A percentile compares a stretch with the other conserved stretches of the same genome.
Conservation (phyloP, 2,888 invertebrate species). For the Drosophila kuntzei region DNA sequence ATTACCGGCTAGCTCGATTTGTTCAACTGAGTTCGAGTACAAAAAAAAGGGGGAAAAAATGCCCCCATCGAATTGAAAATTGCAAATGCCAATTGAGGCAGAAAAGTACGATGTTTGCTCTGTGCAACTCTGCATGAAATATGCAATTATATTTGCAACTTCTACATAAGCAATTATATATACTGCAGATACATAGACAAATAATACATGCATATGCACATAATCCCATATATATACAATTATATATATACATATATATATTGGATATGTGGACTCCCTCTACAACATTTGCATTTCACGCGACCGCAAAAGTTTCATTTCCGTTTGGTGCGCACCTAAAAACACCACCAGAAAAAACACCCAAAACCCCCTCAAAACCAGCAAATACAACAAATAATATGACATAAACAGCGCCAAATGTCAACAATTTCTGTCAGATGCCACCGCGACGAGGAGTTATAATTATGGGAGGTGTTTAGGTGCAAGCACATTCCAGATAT, state of each 20-base stretch:
- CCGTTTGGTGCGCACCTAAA: conserved; percentile 59
- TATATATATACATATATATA: conserved; percentile 22
- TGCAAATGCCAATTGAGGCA: conserved; percentile 63
- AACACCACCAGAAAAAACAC: conserved; percentile 26
- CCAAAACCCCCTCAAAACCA: conserved; percentile 3
- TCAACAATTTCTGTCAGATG: conserved; percentile 59
- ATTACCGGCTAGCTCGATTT: conserved; percentile 43
- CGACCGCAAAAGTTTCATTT: conserved; percentile 74
- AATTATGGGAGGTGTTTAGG: conserved; percentile 29
- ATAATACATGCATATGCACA: conserved; percentile 11
- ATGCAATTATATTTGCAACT: conserved; percentile 66
- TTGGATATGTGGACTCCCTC: conserved; percentile 15
- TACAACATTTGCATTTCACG: conserved; percentile 49
- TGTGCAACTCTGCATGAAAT: conserved; percentile 67
- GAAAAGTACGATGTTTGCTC: conserved; percentile 53
- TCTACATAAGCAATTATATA: conserved; percentile 30
- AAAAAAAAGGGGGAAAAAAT: conserved; percentile 16
- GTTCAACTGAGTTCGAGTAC: conserved; percentile 14
- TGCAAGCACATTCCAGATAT: conserved; percentile 7
- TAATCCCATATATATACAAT: conserved; percentile 10
- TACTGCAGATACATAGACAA: conserved; percentile 18
- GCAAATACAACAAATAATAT: conserved; percentile 60
- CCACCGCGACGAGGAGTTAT: conserved; percentile 13
- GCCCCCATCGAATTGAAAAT: conserved; percentile 64
- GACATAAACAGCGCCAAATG: conserved; percentile 62